A percentile compares a stretch with the other conserved stretches of the same genome.
Conservation (phyloP, 2,888 invertebrate genomes). For the Spodoptera picta region DNA sequence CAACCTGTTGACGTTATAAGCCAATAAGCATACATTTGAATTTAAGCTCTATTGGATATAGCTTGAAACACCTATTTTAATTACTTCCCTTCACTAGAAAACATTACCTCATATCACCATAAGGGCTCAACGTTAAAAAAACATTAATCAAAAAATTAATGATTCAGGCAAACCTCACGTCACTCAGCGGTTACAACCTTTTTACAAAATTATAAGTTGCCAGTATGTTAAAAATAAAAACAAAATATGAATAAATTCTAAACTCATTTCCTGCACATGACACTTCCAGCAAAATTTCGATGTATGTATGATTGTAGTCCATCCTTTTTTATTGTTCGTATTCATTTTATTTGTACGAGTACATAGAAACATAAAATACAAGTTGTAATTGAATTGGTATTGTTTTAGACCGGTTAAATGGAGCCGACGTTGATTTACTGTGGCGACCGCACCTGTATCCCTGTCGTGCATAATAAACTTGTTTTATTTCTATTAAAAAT, state of each 20-base stretch:
- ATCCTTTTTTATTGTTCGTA: conserved; percentile 28
- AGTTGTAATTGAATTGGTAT: conserved; percentile 56
- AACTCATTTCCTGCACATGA: conserved; percentile 20
- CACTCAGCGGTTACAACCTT: no score
- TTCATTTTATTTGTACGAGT: conserved; percentile 28
- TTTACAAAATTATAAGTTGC: neutral
- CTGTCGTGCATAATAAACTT: conserved; percentile 54
- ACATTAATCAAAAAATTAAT: no score
- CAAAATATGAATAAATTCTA: conserved; percentile 7
- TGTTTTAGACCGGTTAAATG: conserved; percentile 58
- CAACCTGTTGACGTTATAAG: no score
- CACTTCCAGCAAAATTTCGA: conserved; percentile 17
- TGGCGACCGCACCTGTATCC: conserved; percentile 60
- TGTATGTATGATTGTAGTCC: conserved; percentile 11
- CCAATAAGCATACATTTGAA: no score
- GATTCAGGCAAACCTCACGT: no score
- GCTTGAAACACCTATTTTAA: no score
- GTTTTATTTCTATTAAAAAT: conserved; percentile 47
- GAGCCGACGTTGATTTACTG: conserved; percentile 62
- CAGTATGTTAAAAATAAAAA: conserved; percentile 12
- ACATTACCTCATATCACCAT: no score
- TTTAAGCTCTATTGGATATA: no score
- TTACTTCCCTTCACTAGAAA: no score
- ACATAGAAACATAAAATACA: conserved; percentile 43
- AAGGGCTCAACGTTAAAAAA: no score